Evolutionary conservation across 2,113 vertebrate genomes (phyloP), one percentile per base, ranked within the genome.

Genomic region (Morone chrysops): DNA sequence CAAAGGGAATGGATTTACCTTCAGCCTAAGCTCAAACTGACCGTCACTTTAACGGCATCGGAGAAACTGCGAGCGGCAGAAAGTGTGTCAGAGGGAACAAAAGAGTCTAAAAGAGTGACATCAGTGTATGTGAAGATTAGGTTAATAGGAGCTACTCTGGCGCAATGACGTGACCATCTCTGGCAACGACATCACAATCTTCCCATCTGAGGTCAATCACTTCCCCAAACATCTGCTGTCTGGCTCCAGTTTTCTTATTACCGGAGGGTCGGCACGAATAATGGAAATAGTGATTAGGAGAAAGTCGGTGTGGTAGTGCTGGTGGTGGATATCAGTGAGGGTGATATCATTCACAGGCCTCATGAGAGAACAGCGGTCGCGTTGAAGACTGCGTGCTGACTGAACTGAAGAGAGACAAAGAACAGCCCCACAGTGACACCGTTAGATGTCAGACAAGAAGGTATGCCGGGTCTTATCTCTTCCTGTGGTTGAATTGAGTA

Each of bases 231-330:
- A 87, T 90, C 89, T 92, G 89, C 82, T 31, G 76, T 48, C 86
- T 82, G 87, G 86, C 68, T 90, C 83, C 86, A 81, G 78, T 86
- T 91, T 84, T 76, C 87, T 91, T 84, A 89, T 89, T 83, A 86
- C 69, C 45, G 8, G 38, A 67, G 71, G 66, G 82, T 82, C 71
- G 79, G 84, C 82, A 75, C 50, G 22, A 54, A 43, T 50, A 56
- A 85, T 90, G 91, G 92, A 92, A 91, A 92, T 45, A 89, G 70
- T 92, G 87, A 92, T 90, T 60, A 81, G 85, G n/a, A 62, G 61
- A 61, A 13, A 70, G 82, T 63, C 65, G 9, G 51, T 50, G 73
- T 80, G 70, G 56, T 63, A 8, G 17, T 40, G 75, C 40, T 45
- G 59, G 11, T 48, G 80, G 53, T 41, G 70, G 83, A 84, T 75